These are phyloP conservation scores for Cephonodes hylas DNA, from an alignment of 2,888 invertebrate species.

Conservation along the genomic window DNA sequence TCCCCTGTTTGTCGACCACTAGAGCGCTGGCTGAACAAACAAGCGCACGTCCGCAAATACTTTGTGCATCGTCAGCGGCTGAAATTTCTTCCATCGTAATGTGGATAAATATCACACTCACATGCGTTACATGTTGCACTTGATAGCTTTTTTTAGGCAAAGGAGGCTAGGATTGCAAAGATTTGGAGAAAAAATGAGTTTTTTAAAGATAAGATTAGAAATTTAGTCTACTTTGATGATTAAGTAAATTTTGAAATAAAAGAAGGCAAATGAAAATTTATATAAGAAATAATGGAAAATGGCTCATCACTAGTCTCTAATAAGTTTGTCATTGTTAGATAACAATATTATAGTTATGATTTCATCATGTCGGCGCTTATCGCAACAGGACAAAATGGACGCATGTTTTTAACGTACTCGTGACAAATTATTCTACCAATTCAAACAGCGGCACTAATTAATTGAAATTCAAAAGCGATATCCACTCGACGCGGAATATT, in stretches of 20 bases:
- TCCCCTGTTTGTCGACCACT: constrained; percentile 79
- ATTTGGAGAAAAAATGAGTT: no score
- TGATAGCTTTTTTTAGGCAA: neutral
- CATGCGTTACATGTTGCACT: neutral
- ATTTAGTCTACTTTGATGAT: no score
- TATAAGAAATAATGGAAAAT: no score
- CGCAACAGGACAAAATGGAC: neutral
- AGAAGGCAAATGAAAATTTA: no score
- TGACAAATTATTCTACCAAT: neutral
- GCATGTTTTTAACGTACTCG: neutral
- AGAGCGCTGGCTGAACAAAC: constrained; percentile 78
- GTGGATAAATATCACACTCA: constrained; percentile 34
- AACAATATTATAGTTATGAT: neutral
- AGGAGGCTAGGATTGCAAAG: no score
- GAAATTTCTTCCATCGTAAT: constrained; percentile 22
- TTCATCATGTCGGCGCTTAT: neutral
- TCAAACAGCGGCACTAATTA: neutral
- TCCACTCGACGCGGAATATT: neutral
- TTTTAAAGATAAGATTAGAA: no score
- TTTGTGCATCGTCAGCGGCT: constrained; percentile 56
- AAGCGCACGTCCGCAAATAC: constrained; percentile 78
- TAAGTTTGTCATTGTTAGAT: neutral
- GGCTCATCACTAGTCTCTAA: no score
- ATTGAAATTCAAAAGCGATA: neutral
- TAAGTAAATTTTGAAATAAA: no score